Evolutionary conservation across 2,113 vertebrate genomes (phyloP).

Genomic region (Lophura nycthemera): DNA sequence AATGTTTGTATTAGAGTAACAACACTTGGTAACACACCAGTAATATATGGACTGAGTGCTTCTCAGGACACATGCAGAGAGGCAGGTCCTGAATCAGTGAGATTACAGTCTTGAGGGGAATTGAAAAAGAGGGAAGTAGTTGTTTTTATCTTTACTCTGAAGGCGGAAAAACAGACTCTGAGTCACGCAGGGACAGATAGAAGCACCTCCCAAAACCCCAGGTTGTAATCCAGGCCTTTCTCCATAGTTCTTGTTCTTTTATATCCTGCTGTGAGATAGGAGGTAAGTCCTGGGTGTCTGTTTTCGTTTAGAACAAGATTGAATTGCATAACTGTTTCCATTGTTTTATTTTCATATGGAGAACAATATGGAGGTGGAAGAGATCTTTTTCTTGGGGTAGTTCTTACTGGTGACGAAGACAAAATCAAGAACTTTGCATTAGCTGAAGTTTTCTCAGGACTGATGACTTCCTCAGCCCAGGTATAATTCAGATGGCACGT

Average conservation of each 20-base stretch:
- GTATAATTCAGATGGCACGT: neutral
- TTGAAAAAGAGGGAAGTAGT: neutral
- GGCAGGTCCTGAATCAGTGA: neutral
- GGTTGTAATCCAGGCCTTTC: neutral
- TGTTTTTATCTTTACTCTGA: neutral
- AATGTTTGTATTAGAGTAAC: neutral
- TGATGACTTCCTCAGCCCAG: neutral
- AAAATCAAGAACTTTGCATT: neutral
- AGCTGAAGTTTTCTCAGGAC: neutral
- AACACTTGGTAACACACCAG: neutral
- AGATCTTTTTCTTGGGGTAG: neutral
- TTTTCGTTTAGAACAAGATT: neutral
- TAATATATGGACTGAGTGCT: rapidly evolving
- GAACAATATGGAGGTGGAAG: neutral
- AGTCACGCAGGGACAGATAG: neutral
- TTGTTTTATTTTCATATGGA: neutral
- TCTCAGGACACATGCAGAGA: rapidly evolving
- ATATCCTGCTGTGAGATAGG: rapidly evolving
- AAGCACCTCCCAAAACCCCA: neutral
- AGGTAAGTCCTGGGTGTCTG: neutral
- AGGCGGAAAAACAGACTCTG: neutral
- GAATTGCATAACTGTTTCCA: neutral
- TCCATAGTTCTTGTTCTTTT: neutral
- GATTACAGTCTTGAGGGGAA: neutral
- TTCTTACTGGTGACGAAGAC: neutral